Base-by-base conservation (phyloP, 2,797 vertebrate species). In the Gallinago nigripennis region DNA sequence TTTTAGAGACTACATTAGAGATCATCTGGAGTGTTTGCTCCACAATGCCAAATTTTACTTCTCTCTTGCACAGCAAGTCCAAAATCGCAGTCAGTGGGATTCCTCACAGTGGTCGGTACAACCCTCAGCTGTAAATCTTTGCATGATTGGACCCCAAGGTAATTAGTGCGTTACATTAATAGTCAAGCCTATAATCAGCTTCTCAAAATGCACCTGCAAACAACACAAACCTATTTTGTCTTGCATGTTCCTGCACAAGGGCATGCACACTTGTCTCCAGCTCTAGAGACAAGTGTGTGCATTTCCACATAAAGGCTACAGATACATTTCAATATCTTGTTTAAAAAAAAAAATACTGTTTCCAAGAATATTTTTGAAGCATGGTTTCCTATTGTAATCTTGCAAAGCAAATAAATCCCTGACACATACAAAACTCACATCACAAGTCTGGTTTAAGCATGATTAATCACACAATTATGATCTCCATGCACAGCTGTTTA, bases 21-120 rank as follows among this genome's bases (percentile, higher is more conserved):
- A 96, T 97, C 95, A 95, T 95, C 94, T 95, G 95, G 94, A 92
- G 91, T 73, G 73, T 92, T 90, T 68, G 82, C 48, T 92, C 33
- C 71, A 84, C 8, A 11, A 77, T 93, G 96, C 91, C 95, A 94
- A 92, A 68, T 94, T 83, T 86, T 60, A 82, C 53, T 90, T 88
- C 27, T 69, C 78, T 88, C 45, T 66, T 61, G 41, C 63, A 92
- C 45, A 88, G 63, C 0, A 1, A 92, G 35, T 82, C 94, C 80
- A 90, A 94, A 97, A 70, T 90, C 15, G 1, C 66, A 86, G 85
- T 82, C 86, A 82, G 84, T 51, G 46, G 71, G 92, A 76, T 61
- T 88, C 73, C 76, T 94, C 86, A 50, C 80, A 73, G 87, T 77
- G 77, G 84, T 88, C 41, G 33, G 64, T 43, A 90, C 20, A 63